Percentiles rank a stretch among this genome's conserved stretches.
phyloP scores from a whole-genome alignment of 2,113 vertebrate genomes.

The Aspidoscelis tigris region DNA sequence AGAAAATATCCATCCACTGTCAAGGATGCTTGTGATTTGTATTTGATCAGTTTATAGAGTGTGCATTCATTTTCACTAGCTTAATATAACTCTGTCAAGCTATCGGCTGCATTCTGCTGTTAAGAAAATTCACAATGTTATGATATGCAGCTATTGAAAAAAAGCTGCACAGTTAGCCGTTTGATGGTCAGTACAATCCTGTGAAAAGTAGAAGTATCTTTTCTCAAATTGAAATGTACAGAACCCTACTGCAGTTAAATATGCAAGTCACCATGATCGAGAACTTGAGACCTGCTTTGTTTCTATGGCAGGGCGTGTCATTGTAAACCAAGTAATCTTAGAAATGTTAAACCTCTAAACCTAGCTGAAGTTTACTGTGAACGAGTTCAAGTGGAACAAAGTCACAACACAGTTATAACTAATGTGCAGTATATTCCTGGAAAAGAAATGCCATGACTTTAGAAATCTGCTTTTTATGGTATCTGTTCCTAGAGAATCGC shows the following conservation, averaged over 20 bases:
- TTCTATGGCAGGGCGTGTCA: conserved; percentile 48
- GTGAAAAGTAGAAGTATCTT: conserved; percentile 38
- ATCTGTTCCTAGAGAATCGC: conserved; percentile 21
- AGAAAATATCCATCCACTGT: conserved; percentile 56
- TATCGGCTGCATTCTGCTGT: conserved; percentile 47
- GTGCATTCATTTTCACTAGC: conserved; percentile 61
- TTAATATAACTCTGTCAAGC: conserved; percentile 41
- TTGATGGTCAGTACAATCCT: conserved; percentile 62
- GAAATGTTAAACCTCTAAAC: conserved; percentile 57
- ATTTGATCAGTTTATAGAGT: conserved; percentile 56
- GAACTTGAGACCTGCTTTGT: conserved; percentile 46
- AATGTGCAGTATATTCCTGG: conserved; percentile 58
- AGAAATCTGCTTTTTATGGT: conserved; percentile 42
- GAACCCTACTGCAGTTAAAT: conserved; percentile 31
- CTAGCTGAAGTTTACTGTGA: not conserved
- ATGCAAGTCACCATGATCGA: conserved; percentile 33
- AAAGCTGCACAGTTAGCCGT: conserved; percentile 72
- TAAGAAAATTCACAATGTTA: conserved; percentile 58
- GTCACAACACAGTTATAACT: not conserved
- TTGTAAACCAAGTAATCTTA: conserved; percentile 53
- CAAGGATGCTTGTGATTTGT: conserved; percentile 51
- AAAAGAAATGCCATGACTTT: conserved; percentile 62
- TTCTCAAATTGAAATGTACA: conserved; percentile 44
- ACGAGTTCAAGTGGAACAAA: not conserved
- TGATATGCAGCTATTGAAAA: conserved; percentile 75